These are phyloP conservation scores for Egretta garzetta DNA, from an alignment of 2,113 vertebrate species.

Conservation along the genomic window DNA sequence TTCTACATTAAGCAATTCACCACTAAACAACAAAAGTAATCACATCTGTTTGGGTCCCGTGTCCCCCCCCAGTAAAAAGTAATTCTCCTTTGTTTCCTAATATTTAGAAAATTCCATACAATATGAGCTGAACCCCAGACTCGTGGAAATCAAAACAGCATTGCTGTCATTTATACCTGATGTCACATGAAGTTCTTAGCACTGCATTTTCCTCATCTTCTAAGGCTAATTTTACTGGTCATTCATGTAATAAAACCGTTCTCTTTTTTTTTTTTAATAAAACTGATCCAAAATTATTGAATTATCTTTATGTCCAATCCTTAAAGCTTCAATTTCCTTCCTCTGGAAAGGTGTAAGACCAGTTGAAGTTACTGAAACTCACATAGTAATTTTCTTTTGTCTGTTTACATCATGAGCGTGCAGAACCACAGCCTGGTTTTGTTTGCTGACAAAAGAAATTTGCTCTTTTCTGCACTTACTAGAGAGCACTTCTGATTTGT, in stretches of 20 bases:
- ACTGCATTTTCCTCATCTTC: background rate
- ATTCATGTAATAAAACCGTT: background rate
- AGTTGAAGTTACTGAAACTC: background rate
- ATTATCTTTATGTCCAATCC: background rate
- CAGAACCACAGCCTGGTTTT: background rate
- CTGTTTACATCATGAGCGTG: background rate
- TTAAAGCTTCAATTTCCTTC: background rate
- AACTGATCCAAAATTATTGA: background rate
- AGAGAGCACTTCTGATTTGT: background rate
- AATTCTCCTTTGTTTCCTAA: background rate
- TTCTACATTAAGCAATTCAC: background rate
- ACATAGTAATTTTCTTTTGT: accelerated
- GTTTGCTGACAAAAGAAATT: background rate
- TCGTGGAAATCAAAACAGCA: background rate
- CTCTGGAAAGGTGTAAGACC: background rate
- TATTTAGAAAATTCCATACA: background rate
- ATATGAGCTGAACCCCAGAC: background rate
- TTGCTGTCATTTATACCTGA: background rate
- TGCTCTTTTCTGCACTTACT: background rate
- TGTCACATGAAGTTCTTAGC: background rate
- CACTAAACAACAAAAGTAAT: background rate
- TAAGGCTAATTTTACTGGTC: background rate
- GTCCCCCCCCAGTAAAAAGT: background rate
- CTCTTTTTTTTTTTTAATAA: background rate
- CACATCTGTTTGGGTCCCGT: accelerated